A percentile compares a stretch with the other conserved stretches of the same genome.
These are phyloP conservation scores for Torymus auratus DNA, from an alignment of 2,888 invertebrate genomes.

Conservation along the genomic window DNA sequence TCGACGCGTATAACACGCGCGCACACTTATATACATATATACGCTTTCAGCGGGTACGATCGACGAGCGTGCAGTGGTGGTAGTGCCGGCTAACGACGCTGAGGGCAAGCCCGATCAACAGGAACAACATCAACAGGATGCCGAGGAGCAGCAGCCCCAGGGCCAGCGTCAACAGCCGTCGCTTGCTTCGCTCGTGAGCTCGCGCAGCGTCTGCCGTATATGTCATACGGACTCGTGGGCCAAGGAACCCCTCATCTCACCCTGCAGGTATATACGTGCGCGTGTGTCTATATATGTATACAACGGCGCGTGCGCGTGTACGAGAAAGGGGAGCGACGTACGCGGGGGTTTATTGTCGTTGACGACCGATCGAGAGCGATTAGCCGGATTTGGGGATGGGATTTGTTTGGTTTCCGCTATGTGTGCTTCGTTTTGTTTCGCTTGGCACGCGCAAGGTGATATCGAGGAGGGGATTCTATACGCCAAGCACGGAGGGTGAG, in stretches of 20 bases:
- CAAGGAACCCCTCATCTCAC: slow-evolving; percentile 81
- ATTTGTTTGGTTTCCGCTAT: too few relatives aligned
- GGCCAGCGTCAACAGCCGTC: slow-evolving; percentile 60
- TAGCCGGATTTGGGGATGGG: too few relatives aligned
- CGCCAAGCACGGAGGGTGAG: too few relatives aligned
- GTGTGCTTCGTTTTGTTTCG: too few relatives aligned
- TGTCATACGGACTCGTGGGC: slow-evolving; percentile 79
- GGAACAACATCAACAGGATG: slow-evolving; percentile 29
- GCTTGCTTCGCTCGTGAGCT: neutral
- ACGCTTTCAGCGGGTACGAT: slow-evolving; percentile 27
- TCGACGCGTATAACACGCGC: too few relatives aligned
- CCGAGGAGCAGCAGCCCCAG: slow-evolving; percentile 52
- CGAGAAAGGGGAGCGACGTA: too few relatives aligned
- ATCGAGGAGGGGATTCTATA: too few relatives aligned
- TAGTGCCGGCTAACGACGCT: neutral
- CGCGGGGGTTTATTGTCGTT: too few relatives aligned
- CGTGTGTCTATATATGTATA: neutral
- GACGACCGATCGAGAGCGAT: too few relatives aligned
- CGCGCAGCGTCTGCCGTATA: slow-evolving; percentile 80
- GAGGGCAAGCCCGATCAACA: slow-evolving; percentile 45
- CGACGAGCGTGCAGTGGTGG: slow-evolving; percentile 28
- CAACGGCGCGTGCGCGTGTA: too few relatives aligned
- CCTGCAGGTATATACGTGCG: slow-evolving; percentile 73
- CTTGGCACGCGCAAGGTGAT: too few relatives aligned
- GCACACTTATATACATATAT: too few relatives aligned